These are phyloP conservation scores for Drosophila conformis DNA, from an alignment of 2,888 invertebrate genomes.

Conservation along the genomic window DNA sequence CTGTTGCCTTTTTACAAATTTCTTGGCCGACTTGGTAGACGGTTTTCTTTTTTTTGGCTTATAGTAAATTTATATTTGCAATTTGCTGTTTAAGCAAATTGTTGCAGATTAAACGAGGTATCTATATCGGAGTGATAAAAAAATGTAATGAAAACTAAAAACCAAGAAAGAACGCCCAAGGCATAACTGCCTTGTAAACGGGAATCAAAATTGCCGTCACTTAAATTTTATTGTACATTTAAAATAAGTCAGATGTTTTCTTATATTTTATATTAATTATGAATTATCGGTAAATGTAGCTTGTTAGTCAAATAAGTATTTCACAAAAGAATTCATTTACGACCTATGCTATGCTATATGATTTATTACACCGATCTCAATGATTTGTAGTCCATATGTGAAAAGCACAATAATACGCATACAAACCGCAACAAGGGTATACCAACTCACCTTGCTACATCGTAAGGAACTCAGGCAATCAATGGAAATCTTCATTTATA, in stretches of 20 bases:
- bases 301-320: not conserved
- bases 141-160: not conserved
- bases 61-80: constrained; percentile 3
- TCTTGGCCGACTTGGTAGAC: not conserved
- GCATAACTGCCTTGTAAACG: not conserved
- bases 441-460: not conserved
- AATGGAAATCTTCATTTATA: not conserved
- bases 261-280: not conserved
- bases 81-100: not conserved
- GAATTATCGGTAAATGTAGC: too few relatives aligned
- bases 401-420: not conserved
- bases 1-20: constrained; percentile 8
- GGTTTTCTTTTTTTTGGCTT: not conserved
- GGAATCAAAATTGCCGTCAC: not conserved
- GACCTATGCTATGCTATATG: not conserved
- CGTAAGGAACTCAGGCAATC: not conserved
- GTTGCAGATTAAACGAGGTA: not conserved
- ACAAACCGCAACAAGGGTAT: not conserved
- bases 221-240: not conserved
- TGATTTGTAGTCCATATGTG: not conserved
- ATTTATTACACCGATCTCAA: not conserved
- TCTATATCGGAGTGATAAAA: not conserved
- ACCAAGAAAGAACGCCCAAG: not conserved
- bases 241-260: not conserved
- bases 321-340: not conserved